A percentile compares a stretch with the other conserved stretches of the same genome.
phyloP scores from a whole-genome alignment of 2,888 invertebrate genomes.

The Lycia hirtaria region DNA sequence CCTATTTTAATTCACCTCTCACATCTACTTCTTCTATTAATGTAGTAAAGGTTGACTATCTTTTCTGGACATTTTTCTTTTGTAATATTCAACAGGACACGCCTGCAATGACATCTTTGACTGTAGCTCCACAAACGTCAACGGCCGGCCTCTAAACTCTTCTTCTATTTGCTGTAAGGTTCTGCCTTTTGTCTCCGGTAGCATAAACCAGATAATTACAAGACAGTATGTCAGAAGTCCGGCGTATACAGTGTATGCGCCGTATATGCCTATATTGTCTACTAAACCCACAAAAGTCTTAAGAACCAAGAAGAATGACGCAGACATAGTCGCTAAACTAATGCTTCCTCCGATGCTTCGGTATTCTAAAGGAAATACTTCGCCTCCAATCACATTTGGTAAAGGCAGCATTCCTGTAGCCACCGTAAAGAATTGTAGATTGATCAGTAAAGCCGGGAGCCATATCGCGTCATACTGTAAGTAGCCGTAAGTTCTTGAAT shows the following conservation, averaged over 20 bases:
- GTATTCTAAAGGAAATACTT: slow-evolving; percentile 87
- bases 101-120: slow-evolving; percentile 57
- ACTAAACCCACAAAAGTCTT: slow-evolving; percentile 86
- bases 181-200: slow-evolving; percentile 88
- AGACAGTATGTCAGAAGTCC: slow-evolving; percentile 80
- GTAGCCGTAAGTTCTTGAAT: slow-evolving; percentile 50
- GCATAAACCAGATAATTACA: slow-evolving; percentile 78
- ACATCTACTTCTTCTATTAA: slow-evolving; percentile 30
- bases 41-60: slow-evolving; percentile 54
- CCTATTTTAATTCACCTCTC: too few relatives aligned
- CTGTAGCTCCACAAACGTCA: slow-evolving; percentile 55
- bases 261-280: slow-evolving; percentile 75
- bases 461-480: slow-evolving; percentile 64
- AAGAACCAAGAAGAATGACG: slow-evolving; percentile 86
- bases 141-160: slow-evolving; percentile 68
- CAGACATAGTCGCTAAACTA: slow-evolving; percentile 83
- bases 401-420: slow-evolving; percentile 86
- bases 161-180: slow-evolving; percentile 88
- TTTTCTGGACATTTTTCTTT: slow-evolving; percentile 56
- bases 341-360: slow-evolving; percentile 87
- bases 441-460: slow-evolving; percentile 76
- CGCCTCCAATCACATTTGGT: slow-evolving; percentile 89
- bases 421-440: slow-evolving; percentile 83
- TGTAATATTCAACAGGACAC: slow-evolving; percentile 57
- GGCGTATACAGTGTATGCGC: slow-evolving; percentile 85